These are phyloP conservation scores for Dicrurus megarhynchus DNA, from an alignment of 2,113 vertebrate genomes.

Conservation along the genomic window DNA sequence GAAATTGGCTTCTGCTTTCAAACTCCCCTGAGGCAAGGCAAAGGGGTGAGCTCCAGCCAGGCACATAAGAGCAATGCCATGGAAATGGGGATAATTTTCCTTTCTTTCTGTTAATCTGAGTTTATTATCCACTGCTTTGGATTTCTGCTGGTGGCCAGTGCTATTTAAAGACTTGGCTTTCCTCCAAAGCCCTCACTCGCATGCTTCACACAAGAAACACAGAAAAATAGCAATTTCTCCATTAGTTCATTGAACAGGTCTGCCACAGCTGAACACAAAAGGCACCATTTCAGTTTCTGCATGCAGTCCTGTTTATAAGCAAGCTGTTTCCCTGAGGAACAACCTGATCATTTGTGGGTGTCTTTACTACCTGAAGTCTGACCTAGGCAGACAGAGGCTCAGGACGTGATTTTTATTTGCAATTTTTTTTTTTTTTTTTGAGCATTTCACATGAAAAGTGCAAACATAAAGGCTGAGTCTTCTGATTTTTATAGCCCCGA, in stretches of 20 bases:
- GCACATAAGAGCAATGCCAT: not conserved
- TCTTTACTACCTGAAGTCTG: not conserved
- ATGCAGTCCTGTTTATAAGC: not conserved
- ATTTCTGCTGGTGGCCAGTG: not conserved
- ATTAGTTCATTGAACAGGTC: not conserved
- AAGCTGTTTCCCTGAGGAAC: not conserved
- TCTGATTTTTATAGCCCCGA: not conserved
- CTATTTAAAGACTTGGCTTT: constrained; percentile 3
- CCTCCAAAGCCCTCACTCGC: not conserved
- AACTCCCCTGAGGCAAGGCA: not conserved
- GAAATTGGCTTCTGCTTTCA: not conserved
- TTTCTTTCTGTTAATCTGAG: not conserved
- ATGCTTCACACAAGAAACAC: not conserved
- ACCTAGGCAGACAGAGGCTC: not conserved
- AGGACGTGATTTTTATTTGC: not conserved
- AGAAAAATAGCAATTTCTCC: not conserved
- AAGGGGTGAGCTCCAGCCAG: not conserved
- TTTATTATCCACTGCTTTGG: not conserved
- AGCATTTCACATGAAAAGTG: not conserved
- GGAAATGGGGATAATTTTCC: not conserved
- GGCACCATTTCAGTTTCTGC: not conserved
- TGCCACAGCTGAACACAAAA: not conserved
- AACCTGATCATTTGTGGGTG: not conserved
- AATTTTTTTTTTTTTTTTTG: not conserved
- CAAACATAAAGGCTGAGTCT: not conserved